phyloP scores from a whole-genome alignment of 1,140 invertebrate genomes.

The Diabrotica virgifera region DNA sequence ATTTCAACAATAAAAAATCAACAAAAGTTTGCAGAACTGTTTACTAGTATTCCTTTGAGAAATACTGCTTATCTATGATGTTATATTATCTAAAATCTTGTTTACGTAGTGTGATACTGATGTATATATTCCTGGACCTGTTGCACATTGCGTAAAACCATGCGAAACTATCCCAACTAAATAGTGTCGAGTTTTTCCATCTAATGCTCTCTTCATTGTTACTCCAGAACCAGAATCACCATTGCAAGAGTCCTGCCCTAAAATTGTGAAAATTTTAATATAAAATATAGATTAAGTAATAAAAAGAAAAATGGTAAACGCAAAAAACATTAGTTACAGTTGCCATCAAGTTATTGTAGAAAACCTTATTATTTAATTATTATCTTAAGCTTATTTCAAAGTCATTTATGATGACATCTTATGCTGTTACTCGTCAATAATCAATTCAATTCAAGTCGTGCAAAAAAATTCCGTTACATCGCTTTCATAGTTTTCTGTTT shows the following conservation, averaged over 20 bases:
- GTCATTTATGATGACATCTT: no score
- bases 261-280: conserved; percentile 4
- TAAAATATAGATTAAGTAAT: not conserved
- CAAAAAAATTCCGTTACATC: no score
- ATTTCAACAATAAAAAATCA: no score
- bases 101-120: conserved; percentile 50
- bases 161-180: conserved; percentile 68
- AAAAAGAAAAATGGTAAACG: not conserved
- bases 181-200: conserved; percentile 49
- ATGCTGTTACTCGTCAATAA: no score
- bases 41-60: no score
- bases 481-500: no score
- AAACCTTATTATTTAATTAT: no score
- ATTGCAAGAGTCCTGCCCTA: conserved; percentile 54
- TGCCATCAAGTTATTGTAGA: no score
- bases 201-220: conserved; percentile 48
- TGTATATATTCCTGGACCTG: conserved; percentile 55
- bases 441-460: no score
- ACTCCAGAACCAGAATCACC: conserved; percentile 76
- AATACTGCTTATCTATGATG: conserved; percentile 17
- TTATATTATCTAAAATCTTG: conserved; percentile 54
- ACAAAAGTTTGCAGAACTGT: no score
- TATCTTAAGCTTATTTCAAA: no score
- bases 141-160: conserved; percentile 59
- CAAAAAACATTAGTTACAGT: not conserved